Evolutionary conservation across 2,888 invertebrate genomes (phyloP).

Genomic region (Elmis aenea): DNA sequence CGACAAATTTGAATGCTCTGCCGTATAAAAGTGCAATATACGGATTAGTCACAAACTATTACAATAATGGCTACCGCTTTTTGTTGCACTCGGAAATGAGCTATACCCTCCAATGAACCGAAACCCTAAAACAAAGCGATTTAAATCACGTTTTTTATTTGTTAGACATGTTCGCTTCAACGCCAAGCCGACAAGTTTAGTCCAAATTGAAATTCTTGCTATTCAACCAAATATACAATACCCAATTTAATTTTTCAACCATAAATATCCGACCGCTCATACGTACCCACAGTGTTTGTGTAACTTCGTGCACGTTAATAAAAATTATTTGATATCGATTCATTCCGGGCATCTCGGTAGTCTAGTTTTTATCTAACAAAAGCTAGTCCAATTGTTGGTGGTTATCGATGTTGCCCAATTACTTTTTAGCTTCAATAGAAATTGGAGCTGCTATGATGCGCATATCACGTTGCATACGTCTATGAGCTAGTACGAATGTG

Average conservation of each 20-base stretch:
- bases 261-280: background rate
- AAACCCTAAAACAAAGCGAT: conserved; percentile 24
- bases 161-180: conserved; percentile 19
- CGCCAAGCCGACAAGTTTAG: conserved; percentile 17
- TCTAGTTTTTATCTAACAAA: conserved; percentile 10
- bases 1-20: too few species aligned
- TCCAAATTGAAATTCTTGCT: conserved; percentile 23
- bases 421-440: too few species aligned
- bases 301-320: too few species aligned
- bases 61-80: too few species aligned
- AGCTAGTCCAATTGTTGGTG: conserved; percentile 14
- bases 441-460: too few species aligned
- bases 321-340: background rate
- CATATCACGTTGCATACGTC: too few species aligned
- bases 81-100: conserved; percentile 18
- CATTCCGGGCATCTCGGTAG: background rate
- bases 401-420: conserved; percentile 19
- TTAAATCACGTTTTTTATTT: conserved; percentile 22
- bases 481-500: too few species aligned
- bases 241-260: conserved; percentile 3
- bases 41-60: too few species aligned
- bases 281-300: too few species aligned
- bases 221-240: conserved; percentile 16
- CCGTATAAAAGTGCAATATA: too few species aligned
- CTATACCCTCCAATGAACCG: conserved; percentile 24